Evolutionary conservation across 2,797 vertebrate species (phyloP).

Genomic region (Malacoctenus gilli): DNA sequence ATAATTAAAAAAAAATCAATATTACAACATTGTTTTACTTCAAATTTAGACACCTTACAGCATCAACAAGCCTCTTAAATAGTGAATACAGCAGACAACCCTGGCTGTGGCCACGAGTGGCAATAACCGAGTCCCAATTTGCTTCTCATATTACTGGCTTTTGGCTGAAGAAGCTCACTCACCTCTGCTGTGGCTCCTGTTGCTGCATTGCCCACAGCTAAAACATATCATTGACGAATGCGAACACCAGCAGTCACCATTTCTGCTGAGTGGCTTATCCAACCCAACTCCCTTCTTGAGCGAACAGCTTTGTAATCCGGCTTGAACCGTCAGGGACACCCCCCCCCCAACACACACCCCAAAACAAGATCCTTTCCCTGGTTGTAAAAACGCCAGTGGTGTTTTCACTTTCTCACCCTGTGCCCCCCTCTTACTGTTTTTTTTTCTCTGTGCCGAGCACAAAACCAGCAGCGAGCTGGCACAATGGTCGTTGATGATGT

Average conservation of each 20-base stretch:
- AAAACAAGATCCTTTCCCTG: conserved; percentile 63
- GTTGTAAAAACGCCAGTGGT: conserved; percentile 72
- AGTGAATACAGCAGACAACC: conserved; percentile 37
- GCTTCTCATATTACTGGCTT: conserved; percentile 47
- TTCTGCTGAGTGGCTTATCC: conserved; percentile 74
- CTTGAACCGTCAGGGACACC: conserved; percentile 62
- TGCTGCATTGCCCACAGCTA: conserved; percentile 58
- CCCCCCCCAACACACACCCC: conserved; percentile 22
- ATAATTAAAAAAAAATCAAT: conserved; percentile 32
- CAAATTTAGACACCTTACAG: conserved; percentile 36
- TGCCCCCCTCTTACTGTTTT: conserved; percentile 42
- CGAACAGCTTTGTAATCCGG: conserved; percentile 61
- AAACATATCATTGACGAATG: conserved; percentile 45
- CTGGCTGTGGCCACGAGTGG: conserved; percentile 39
- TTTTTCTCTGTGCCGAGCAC: conserved; percentile 50
- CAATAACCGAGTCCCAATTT: conserved; percentile 48
- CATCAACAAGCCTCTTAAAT: conserved; percentile 47
- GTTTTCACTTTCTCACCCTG: conserved; percentile 62
- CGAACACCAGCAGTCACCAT: conserved; percentile 62
- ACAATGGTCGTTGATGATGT: conserved; percentile 68
- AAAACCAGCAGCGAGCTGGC: conserved; percentile 52
- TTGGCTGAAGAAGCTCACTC: conserved; percentile 39
- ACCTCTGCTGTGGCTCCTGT: conserved; percentile 39
- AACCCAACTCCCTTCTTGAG: conserved; percentile 61
- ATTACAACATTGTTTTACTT: conserved; percentile 43